Conservation (phyloP, 2,113 vertebrate genomes). For the Melanerpes aurifrons region DNA sequence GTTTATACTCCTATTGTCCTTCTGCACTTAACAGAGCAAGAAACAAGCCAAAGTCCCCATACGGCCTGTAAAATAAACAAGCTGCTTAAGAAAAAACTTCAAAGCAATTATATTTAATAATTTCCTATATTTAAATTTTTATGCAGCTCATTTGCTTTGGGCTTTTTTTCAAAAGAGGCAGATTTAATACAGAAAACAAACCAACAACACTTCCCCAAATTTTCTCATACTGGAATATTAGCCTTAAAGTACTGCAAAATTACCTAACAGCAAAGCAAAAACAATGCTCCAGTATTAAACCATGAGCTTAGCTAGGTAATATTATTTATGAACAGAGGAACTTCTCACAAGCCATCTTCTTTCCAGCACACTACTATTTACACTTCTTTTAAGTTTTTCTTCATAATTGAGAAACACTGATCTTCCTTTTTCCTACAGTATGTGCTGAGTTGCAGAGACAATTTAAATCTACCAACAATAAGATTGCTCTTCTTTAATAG, state of each 20-base stretch:
- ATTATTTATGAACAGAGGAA: slow-evolving; percentile 58
- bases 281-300: slow-evolving; percentile 71
- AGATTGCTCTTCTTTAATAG: neutral
- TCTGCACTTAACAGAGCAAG: neutral
- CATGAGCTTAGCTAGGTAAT: slow-evolving; percentile 41
- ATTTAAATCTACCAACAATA: neutral
- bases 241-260: neutral
- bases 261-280: neutral
- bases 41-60: neutral
- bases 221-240: neutral
- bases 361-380: slow-evolving; percentile 77
- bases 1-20: neutral
- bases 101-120: neutral
- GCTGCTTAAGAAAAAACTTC: neutral
- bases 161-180: neutral
- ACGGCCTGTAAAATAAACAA: neutral
- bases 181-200: neutral
- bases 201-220: rapidly evolving
- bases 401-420: neutral
- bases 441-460: neutral
- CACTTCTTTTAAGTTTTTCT: slow-evolving; percentile 51
- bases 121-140: neutral
- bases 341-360: slow-evolving; percentile 64
- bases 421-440: neutral
- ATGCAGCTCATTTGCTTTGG: neutral